Evolutionary conservation across 2,797 vertebrate genomes (phyloP), one percentile per base, ranked within the genome.

Genomic region (Rhinogobio ventralis): DNA sequence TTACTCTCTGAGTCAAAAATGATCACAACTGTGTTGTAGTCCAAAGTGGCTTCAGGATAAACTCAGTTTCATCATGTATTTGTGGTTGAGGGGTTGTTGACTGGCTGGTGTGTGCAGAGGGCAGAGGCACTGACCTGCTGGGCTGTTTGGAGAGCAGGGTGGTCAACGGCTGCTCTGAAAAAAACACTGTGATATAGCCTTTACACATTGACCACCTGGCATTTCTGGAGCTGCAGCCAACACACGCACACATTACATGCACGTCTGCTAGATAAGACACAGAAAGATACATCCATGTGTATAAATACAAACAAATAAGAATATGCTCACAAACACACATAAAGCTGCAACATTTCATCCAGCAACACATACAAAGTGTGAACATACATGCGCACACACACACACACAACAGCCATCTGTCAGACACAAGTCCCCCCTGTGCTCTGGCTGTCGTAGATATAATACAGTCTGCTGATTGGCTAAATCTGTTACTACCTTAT

Each of bases 401-500:
- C 90, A 92, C 91, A 89, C 45, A 89, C 86, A 87, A 86, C 68
- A 85, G 85, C 94, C 94, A 95, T 95, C 94, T 94, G 93, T 93
- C 93, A 91, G 2, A 87, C 89, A 84, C 83, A 86, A 93, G 90
- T 91, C 90, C 93, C 92, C 91, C 90, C 62, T 71, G 53, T 89
- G 91, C 89, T 89, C 90, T 90, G 89, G 90, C 83, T 88, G 89
- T 90, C 79, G 49, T 76, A 42, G 57, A 64, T 64, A 64, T 77
- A 92, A 93, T 86, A 91, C 90, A 92, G 90, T 85, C 91, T 93
- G 92, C 91, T 93, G 92, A 93, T 91, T 92, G 91, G 88, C 90
- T 91, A 92, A 95, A 92, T 92, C 93, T 88, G 92, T 93, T 94
- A 92, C 89, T 92, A 84, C 90, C 92, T 94, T 87, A 88, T 92